phyloP scores from a whole-genome alignment of 2,888 invertebrate species.

The Cantharis rufa region DNA sequence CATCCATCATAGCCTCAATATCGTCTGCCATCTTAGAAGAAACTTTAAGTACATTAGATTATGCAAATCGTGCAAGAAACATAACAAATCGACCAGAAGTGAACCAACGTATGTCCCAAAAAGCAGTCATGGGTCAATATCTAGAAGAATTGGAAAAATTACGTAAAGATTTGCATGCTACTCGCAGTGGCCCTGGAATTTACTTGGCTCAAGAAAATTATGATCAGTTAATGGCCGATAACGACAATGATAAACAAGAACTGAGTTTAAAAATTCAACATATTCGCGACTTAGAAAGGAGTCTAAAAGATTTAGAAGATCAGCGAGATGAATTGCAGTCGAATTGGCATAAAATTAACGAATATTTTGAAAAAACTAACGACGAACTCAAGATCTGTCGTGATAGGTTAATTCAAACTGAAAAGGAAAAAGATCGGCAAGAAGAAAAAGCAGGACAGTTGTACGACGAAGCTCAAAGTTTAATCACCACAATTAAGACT shows the following conservation, averaged over 20 bases:
- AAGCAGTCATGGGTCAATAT: no score
- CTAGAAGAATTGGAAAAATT: no score
- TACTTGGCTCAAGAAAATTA: no score
- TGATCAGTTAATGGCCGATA: no score
- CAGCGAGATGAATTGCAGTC: constrained; percentile 12
- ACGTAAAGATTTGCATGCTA: no score
- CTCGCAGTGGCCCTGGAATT: no score
- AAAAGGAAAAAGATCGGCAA: constrained; percentile 66
- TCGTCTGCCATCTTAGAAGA: constrained; percentile 92
- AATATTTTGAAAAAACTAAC: constrained; percentile 18
- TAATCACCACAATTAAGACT: constrained; percentile 67
- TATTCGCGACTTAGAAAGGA: no score
- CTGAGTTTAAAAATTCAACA: no score
- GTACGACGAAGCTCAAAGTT: constrained; percentile 63
- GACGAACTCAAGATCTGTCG: constrained; percentile 44
- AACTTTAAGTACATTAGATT: constrained; percentile 92
- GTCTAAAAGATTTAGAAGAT: constrained; percentile 63
- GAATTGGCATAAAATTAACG: constrained; percentile 21
- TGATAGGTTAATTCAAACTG: constrained; percentile 39
- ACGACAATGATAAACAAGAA: no score
- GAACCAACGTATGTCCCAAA: constrained; percentile 87
- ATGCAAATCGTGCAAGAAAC: constrained; percentile 92
- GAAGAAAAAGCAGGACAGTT: constrained; percentile 67
- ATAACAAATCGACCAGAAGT: constrained; percentile 91
- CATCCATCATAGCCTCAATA: constrained; percentile 95